Evolutionary conservation across 1,140 invertebrate species (phyloP).

Genomic region (Trichonephila clavipes): DNA sequence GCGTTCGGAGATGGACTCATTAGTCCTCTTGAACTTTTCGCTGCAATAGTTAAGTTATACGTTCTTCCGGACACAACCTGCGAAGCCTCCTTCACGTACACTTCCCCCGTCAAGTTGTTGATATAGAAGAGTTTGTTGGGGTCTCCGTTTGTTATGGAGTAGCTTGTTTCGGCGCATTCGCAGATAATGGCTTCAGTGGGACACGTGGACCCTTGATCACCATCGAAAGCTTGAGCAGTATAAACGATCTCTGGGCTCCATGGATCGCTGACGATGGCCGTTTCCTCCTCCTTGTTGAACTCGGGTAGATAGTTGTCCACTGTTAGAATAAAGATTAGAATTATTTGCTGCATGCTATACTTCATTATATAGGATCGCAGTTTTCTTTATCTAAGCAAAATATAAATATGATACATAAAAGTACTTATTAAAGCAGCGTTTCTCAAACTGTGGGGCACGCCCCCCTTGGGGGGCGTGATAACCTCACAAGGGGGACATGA

Average conservation of each 20-base stretch:
- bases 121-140: constrained; percentile 66
- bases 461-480: too few species aligned
- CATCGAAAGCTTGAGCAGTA: constrained; percentile 69
- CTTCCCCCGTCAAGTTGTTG: constrained; percentile 74
- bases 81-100: constrained; percentile 67
- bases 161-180: constrained; percentile 64
- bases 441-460: too few species aligned
- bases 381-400: too few species aligned
- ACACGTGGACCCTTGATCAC: constrained; percentile 54
- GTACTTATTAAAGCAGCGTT: too few species aligned
- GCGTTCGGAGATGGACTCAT: constrained; percentile 37
- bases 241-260: constrained; percentile 64
- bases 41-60: constrained; percentile 67
- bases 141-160: constrained; percentile 45
- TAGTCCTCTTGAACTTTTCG: constrained; percentile 52
- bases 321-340: neutral
- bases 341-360: too few species aligned
- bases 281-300: constrained; percentile 67
- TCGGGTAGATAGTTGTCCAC: constrained; percentile 71
- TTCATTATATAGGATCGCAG: too few species aligned
- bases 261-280: constrained; percentile 70
- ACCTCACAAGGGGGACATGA: too few species aligned
- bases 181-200: constrained; percentile 53
- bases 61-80: constrained; percentile 21
- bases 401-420: too few species aligned